Evolutionary conservation across 1,140 invertebrate genomes (phyloP).

Genomic region (Marisa cornuarietis): DNA sequence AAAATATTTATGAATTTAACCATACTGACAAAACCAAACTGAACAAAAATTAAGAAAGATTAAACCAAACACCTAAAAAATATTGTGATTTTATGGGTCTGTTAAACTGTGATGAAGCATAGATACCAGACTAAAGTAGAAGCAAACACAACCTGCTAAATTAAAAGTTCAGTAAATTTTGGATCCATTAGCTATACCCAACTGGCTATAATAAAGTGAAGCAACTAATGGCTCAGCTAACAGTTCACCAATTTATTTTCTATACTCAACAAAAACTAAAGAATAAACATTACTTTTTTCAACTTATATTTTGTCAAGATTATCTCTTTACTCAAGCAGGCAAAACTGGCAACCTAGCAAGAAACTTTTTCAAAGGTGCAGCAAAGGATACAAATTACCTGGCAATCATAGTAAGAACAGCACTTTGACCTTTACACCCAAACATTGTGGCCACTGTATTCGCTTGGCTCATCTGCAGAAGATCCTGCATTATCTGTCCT

Average conservation of each 20-base stretch:
- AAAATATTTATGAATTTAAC: not conserved
- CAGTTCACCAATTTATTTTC: not conserved
- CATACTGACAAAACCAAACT: too few relatives aligned
- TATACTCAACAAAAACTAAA: not conserved
- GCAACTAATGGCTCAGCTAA: not conserved
- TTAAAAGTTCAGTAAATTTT: too few relatives aligned
- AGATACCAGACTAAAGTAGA: too few relatives aligned
- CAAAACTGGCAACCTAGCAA: not conserved
- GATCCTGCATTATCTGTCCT: conserved; percentile 42
- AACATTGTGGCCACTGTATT: conserved; percentile 53
- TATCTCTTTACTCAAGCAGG: not conserved
- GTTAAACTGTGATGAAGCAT: too few relatives aligned
- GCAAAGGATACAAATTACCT: conserved; percentile 33
- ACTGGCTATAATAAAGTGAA: too few relatives aligned
- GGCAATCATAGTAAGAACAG: conserved; percentile 37
- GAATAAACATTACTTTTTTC: too few relatives aligned
- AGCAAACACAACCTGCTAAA: too few relatives aligned
- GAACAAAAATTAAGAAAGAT: too few relatives aligned
- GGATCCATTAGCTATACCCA: too few relatives aligned
- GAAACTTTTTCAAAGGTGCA: not conserved
- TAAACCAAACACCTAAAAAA: not conserved
- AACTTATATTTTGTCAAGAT: not conserved
- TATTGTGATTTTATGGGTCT: not conserved
- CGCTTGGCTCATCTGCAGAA: conserved; percentile 58
- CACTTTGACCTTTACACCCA: conserved; percentile 30